Evolutionary conservation across 1,140 invertebrate genomes (phyloP).

Genomic region (Brachionus paranguensis): DNA sequence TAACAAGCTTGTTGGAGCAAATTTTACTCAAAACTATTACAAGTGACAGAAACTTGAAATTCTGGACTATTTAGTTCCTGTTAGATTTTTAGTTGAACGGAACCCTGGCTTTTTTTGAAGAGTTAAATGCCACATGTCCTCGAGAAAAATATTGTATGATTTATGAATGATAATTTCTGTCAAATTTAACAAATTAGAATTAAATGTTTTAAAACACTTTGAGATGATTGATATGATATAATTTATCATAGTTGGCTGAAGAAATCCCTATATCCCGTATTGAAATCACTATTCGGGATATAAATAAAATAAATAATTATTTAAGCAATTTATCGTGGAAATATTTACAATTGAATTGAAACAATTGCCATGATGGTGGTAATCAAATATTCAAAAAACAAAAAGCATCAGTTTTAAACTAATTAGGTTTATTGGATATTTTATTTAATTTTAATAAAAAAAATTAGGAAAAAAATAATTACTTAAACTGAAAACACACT

Average conservation of each 20-base stretch:
- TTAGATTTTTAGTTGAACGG: not conserved
- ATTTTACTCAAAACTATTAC: not conserved
- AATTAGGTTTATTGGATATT: not conserved
- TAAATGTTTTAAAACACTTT: not conserved
- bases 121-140: not conserved
- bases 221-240: not conserved
- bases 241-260: not conserved
- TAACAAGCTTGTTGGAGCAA: not conserved
- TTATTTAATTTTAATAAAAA: not conserved
- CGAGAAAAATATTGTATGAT: not conserved
- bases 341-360: not conserved
- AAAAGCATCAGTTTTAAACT: not conserved
- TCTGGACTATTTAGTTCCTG: not conserved
- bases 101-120: not conserved
- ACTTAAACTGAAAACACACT: not conserved
- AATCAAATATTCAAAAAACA: not conserved
- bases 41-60: not conserved
- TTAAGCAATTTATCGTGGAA: not conserved
- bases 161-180: not conserved
- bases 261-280: not conserved
- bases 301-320: not conserved
- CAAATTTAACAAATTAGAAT: not conserved
- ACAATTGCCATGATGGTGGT: not conserved
- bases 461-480: not conserved
- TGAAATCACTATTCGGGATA: not conserved